A percentile compares a stretch with the other conserved stretches of the same genome.
Evolutionary conservation across 2,888 invertebrate genomes (phyloP).

Genomic region (Eupelmus urozonus): DNA sequence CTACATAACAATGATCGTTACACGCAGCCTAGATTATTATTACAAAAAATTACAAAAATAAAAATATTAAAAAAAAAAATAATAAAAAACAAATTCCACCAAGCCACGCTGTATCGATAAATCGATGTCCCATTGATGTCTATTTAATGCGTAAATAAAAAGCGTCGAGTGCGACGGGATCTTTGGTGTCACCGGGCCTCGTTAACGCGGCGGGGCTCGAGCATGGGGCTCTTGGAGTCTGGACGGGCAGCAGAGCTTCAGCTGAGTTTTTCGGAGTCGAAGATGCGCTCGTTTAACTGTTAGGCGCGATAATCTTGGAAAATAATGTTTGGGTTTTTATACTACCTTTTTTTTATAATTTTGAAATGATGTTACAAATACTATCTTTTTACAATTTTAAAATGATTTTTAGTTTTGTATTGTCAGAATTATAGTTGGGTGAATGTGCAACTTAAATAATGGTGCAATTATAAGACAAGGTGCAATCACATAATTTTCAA

Average conservation of each 20-base stretch:
- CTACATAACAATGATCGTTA: conserved; percentile 17
- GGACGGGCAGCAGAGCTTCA: conserved; percentile 24
- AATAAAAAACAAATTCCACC: neutral
- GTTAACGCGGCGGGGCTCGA: neutral
- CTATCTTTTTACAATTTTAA: too few species aligned
- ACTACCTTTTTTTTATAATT: neutral
- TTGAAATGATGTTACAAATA: too few species aligned
- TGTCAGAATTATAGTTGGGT: neutral
- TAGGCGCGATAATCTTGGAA: neutral
- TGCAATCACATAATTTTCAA: conserved; percentile 1
- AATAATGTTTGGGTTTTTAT: neutral
- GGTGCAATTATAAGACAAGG: conserved; percentile 23
- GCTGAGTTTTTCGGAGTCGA: neutral
- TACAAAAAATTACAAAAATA: neutral
- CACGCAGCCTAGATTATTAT: conserved; percentile 9
- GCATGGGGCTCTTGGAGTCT: conserved; percentile 3
- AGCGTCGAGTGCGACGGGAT: neutral
- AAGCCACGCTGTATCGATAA: conserved; percentile 19
- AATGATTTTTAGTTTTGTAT: too few species aligned
- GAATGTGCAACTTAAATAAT: neutral
- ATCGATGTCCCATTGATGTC: conserved; percentile 38
- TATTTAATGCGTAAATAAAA: conserved; percentile 29
- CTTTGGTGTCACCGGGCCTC: neutral
- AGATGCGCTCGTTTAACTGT: neutral
- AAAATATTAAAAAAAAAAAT: neutral